These are phyloP conservation scores for Pipistrellus kuhlii DNA, from an alignment of 2,797 vertebrate species.

Conservation along the genomic window DNA sequence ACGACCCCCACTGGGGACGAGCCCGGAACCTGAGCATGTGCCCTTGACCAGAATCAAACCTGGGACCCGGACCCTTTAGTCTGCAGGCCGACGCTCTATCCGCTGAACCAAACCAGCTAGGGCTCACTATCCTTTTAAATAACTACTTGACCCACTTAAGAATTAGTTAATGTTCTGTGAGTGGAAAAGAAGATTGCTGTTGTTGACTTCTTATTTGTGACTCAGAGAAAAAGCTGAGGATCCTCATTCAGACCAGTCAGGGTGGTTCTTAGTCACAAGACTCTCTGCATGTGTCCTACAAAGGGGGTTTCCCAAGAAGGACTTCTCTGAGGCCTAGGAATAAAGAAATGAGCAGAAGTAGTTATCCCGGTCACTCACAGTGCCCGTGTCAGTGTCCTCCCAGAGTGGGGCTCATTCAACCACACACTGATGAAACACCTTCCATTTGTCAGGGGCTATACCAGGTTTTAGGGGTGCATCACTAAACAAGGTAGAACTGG, in stretches of 20 bases:
- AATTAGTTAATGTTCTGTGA: background rate
- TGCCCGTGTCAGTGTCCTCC: background rate
- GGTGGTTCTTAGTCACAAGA: background rate
- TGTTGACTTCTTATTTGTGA: background rate
- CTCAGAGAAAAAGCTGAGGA: background rate
- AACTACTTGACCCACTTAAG: conserved; percentile 30
- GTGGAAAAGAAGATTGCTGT: background rate
- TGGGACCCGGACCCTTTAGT: no score
- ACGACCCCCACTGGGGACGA: no score
- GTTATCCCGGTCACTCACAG: background rate
- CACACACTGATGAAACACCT: background rate
- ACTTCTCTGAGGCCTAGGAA: background rate
- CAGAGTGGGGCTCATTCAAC: background rate
- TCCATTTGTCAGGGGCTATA: background rate
- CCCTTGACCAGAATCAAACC: no score
- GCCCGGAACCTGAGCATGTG: no score
- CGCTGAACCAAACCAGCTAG: no score
- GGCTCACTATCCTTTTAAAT: conserved; percentile 20
- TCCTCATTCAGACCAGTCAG: background rate
- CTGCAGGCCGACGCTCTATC: no score
- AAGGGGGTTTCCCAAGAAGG: background rate
- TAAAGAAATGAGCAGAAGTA: background rate
- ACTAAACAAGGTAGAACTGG: background rate
- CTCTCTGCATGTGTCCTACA: background rate
- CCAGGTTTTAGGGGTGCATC: background rate